Evolutionary conservation across 2,113 vertebrate species (phyloP).

Genomic region (Lamprologus speciosus): DNA sequence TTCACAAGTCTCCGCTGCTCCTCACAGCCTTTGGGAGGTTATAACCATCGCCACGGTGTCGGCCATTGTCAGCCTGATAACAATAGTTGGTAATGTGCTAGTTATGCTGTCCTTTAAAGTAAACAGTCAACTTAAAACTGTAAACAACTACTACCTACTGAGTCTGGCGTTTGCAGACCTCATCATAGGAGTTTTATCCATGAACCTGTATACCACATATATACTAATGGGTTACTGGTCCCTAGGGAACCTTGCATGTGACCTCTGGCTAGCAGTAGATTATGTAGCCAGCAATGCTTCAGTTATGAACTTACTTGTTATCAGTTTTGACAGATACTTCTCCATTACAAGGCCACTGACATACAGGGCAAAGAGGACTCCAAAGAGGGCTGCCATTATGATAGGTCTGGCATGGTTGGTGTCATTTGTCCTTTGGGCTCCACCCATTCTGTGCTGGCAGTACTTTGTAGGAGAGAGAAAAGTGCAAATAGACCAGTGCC

Average conservation of each 20-base stretch:
- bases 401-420: conserved; percentile 95
- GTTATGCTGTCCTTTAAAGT: conserved; percentile 97
- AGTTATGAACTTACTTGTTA: conserved; percentile 96
- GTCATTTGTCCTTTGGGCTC: conserved; percentile 94
- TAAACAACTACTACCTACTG: conserved; percentile 97
- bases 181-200: conserved; percentile 94
- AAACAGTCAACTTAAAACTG: conserved; percentile 97
- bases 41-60: conserved; percentile 87
- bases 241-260: conserved; percentile 91
- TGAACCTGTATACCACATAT: conserved; percentile 97
- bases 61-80: conserved; percentile 89
- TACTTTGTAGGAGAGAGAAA: conserved; percentile 89
- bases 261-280: conserved; percentile 95
- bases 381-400: conserved; percentile 91
- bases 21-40: conserved; percentile 84
- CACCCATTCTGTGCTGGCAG: conserved; percentile 96
- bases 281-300: conserved; percentile 98
- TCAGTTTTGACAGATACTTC: conserved; percentile 98
- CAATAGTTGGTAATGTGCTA: conserved; percentile 91
- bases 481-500: conserved; percentile 81
- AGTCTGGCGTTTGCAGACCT: conserved; percentile 97
- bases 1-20: conserved; percentile 56
- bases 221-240: conserved; percentile 96
- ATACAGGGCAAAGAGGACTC: conserved; percentile 92
- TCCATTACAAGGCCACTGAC: conserved; percentile 96